Percentiles rank a stretch among this genome's conserved stretches.
These are phyloP conservation scores for Drosophila tropicalis DNA, from an alignment of 1,140 invertebrate genomes.

Conservation along the genomic window DNA sequence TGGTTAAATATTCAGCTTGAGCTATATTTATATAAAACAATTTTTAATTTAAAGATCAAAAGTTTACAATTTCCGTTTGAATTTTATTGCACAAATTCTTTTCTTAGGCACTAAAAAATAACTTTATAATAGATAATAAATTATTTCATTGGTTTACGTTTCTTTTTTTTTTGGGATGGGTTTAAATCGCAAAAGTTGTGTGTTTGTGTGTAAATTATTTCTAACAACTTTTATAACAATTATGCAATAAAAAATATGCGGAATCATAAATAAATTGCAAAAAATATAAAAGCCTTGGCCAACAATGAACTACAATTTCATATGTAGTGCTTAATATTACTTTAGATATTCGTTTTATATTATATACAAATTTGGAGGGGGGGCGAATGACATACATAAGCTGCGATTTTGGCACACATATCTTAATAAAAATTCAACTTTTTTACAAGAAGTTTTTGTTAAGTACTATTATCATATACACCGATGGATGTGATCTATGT, in stretches of 20 bases:
- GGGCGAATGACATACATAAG: not conserved
- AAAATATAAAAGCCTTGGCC: constrained; percentile 37
- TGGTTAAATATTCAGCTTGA: too few species aligned
- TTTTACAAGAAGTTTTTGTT: not conserved
- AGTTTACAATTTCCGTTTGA: constrained; percentile 28
- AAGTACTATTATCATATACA: not conserved
- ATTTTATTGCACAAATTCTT: constrained; percentile 70
- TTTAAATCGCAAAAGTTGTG: constrained; percentile 26
- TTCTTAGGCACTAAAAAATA: constrained; percentile 67
- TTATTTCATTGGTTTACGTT: constrained; percentile 8
- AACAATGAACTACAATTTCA: constrained; percentile 34
- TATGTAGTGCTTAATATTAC: constrained; percentile 36
- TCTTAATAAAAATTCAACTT: not conserved
- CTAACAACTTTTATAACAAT: constrained; percentile 71
- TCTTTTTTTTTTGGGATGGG: not conserved
- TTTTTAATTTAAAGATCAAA: not conserved
- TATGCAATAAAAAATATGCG: constrained; percentile 55
- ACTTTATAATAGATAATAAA: constrained; percentile 31
- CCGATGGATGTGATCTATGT: not conserved
- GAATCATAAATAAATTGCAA: constrained; percentile 46
- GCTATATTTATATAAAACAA: too few species aligned
- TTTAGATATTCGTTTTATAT: not conserved
- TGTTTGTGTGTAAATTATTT: constrained; percentile 37
- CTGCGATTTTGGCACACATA: constrained; percentile 11
- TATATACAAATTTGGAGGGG: not conserved